phyloP scores from a whole-genome alignment of 2,797 vertebrate genomes.

The Hippoglossus hippoglossus region DNA sequence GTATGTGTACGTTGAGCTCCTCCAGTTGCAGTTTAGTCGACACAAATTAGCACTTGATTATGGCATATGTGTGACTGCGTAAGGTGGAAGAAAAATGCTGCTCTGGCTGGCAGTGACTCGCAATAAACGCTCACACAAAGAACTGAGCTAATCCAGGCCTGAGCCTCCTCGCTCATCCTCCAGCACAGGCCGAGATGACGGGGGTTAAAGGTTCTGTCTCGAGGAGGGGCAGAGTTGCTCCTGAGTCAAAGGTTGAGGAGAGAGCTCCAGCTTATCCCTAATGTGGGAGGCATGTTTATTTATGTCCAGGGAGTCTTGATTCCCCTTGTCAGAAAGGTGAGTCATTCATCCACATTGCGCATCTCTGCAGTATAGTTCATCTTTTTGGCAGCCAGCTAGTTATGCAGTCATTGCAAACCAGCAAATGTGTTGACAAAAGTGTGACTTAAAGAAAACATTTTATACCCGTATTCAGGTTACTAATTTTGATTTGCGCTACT shows the following conservation, averaged over 20 bases:
- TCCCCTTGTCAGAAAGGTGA: not conserved
- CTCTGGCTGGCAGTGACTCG: constrained; percentile 7
- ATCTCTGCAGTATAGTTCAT: not conserved
- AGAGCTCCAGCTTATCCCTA: not conserved
- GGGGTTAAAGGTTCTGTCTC: constrained; percentile 29
- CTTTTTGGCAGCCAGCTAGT: too few relatives aligned
- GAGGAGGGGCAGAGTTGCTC: not conserved
- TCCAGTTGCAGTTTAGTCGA: not conserved
- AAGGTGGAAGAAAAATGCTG: constrained; percentile 11
- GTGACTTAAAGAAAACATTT: too few relatives aligned
- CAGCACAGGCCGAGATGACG: not conserved
- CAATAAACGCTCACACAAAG: constrained; percentile 41
- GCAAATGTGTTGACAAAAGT: too few relatives aligned
- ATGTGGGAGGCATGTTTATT: constrained; percentile 4
- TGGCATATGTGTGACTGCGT: not conserved
- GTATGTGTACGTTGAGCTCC: not conserved
- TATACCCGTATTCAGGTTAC: too few relatives aligned
- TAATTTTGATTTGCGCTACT: too few relatives aligned
- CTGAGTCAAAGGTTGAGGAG: constrained; percentile 7
- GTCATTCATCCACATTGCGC: not conserved
- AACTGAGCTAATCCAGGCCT: constrained; percentile 31
- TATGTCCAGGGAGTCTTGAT: not conserved
- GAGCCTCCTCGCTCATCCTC: constrained; percentile 26
- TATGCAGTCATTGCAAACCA: too few relatives aligned
- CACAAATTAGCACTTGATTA: constrained; percentile 8